Evolutionary conservation across 2,113 vertebrate species (phyloP).

Genomic region (Elanoides forficatus): DNA sequence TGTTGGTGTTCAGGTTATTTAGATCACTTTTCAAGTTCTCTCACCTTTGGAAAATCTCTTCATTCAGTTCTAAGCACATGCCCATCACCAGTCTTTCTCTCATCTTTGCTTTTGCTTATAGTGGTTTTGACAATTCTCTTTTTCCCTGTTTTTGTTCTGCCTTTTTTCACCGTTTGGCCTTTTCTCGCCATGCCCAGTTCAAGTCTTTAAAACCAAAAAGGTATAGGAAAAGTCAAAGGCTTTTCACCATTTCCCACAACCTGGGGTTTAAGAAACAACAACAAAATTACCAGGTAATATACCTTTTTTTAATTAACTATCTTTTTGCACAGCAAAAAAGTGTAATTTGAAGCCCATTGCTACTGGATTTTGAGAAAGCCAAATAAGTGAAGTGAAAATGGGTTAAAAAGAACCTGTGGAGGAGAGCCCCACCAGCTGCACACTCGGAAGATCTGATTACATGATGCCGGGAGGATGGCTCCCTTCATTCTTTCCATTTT

Average conservation of each 20-base stretch:
- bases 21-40: neutral
- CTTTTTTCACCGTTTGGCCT: neutral
- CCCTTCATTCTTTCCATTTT: neutral
- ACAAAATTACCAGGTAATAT: neutral
- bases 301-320: neutral
- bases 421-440: neutral
- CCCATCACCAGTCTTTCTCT: neutral
- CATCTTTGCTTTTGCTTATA: neutral
- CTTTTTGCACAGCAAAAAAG: neutral
- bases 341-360: neutral
- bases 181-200: neutral
- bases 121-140: neutral
- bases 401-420: neutral
- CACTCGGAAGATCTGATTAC: neutral
- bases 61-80: neutral
- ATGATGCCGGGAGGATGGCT: neutral
- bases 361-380: neutral
- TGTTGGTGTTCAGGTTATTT: neutral
- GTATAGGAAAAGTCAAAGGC: neutral
- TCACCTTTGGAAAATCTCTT: neutral
- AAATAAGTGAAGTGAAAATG: neutral
- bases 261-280: neutral
- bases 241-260: neutral
- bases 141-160: neutral
- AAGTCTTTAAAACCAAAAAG: neutral